Evolutionary conservation across 2,888 invertebrate species (phyloP).

Genomic region (Cataglyphis albicans): DNA sequence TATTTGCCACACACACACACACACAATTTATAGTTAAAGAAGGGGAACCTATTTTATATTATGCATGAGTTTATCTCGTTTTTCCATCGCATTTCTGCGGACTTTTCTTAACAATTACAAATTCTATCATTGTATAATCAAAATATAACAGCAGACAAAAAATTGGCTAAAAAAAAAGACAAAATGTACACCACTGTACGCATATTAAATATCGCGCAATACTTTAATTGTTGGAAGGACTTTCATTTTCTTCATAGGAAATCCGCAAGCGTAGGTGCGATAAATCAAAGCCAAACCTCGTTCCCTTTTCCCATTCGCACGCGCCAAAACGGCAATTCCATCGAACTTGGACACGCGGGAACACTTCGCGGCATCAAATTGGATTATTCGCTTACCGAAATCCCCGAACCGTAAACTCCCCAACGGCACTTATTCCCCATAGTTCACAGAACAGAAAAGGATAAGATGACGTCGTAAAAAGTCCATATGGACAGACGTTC

Average conservation of each 20-base stretch:
- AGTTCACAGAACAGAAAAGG: neutral
- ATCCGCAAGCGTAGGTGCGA: conserved; percentile 26
- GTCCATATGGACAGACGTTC: neutral
- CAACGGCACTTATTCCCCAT: neutral
- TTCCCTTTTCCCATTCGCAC: conserved; percentile 21
- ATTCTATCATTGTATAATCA: neutral
- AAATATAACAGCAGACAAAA: neutral
- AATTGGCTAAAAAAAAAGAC: neutral
- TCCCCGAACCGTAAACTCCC: conserved; percentile 30
- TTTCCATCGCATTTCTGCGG: neutral
- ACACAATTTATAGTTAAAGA: neutral
- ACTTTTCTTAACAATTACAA: neutral
- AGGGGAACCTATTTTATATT: neutral
- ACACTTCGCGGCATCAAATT: conserved; percentile 38
- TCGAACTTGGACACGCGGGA: conserved; percentile 8
- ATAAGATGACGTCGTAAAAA: conserved; percentile 24
- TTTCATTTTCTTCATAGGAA: neutral
- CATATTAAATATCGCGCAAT: conserved; percentile 10
- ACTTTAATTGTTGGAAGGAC: neutral
- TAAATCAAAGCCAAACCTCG: conserved; percentile 30
- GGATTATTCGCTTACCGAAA: conserved; percentile 44
- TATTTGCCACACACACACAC: neutral
- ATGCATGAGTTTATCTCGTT: neutral
- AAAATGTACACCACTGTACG: neutral
- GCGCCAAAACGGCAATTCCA: conserved; percentile 23